These are phyloP conservation scores for Mythimna albipuncta DNA, from an alignment of 2,888 invertebrate species.

Conservation along the genomic window DNA sequence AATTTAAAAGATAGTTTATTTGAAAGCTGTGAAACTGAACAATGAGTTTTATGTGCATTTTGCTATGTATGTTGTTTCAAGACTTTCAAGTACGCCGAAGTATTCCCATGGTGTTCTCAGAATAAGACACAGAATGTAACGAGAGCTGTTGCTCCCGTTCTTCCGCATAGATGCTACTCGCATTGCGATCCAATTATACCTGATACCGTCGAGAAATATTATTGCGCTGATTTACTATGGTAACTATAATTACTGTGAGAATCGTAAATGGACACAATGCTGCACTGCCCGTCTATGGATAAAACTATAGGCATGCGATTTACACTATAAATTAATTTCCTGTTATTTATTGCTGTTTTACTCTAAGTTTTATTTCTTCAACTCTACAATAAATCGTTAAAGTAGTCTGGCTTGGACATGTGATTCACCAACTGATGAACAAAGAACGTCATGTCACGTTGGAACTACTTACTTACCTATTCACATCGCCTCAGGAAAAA, in stretches of 20 bases:
- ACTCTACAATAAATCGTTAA: conserved; percentile 42
- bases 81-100: conserved; percentile 44
- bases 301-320: conserved; percentile 69
- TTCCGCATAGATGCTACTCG: conserved; percentile 88
- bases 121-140: conserved; percentile 89
- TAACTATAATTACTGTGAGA: conserved; percentile 86
- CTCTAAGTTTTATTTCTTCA: conserved; percentile 61
- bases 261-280: conserved; percentile 79
- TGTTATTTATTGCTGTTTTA: conserved; percentile 68
- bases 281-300: conserved; percentile 75
- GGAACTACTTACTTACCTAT: conserved; percentile 56
- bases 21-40: conserved; percentile 50
- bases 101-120: conserved; percentile 88
- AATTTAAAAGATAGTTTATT: conserved; percentile 52
- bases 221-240: conserved; percentile 81
- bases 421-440: conserved; percentile 58
- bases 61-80: conserved; percentile 52
- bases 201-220: conserved; percentile 86
- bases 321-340: conserved; percentile 71
- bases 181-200: conserved; percentile 89
- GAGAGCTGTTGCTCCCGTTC: conserved; percentile 84
- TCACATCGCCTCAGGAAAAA: conserved; percentile 52
- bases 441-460: conserved; percentile 55
- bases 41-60: conserved; percentile 48
- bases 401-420: conserved; percentile 41